Base-by-base conservation (phyloP, 2,113 vertebrate species). In the Numenius arquata region DNA sequence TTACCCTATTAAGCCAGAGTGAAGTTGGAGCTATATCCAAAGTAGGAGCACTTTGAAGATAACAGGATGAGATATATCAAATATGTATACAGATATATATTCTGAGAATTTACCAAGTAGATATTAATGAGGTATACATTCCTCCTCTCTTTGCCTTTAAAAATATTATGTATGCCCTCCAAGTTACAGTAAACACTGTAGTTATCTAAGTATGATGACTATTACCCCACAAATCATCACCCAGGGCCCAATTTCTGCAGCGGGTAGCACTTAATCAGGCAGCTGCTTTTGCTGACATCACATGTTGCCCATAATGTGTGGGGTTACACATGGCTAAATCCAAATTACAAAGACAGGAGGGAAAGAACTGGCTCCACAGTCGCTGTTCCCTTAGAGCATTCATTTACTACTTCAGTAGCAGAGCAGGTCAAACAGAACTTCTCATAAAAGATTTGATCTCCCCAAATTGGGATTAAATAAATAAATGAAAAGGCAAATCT, bases 321-420 rank as follows among this genome's bases (percentile, higher is more conserved):
- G 56, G n/a, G 76, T 88, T 90, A 75, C 83, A 95, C 89, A 87
- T 36, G 79, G 65, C 23, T 90, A 84, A 86, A 29, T 87, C 63
- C 83, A 96, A 94, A 95, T 93, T 93, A 80, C 83, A 87, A 96
- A 92, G 83, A 93, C 80, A 94, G 88, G 89, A 92, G 83, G 83
- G 45, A 89, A 96, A 93, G 92, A 92, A 81, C 34, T 92, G 70
- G 68, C 66, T 95, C 45, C 66, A 61, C 73, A 92, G 62, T 78
- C 56, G 62, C 45, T 45, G 17, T 94, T 93, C 58, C 91, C 87
- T 96, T 83, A 58, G 78, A 95, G 53, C 85, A 72, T 65, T 94
- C 58, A 75, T 96, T 92, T 96, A 90, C 38, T 87, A 12, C 94
- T 92, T 95, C 83, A 94, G 92, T 76, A 92, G n/a, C 48, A 94